phyloP scores from a whole-genome alignment of 2,797 vertebrate species.

The Chrysolophus pictus region DNA sequence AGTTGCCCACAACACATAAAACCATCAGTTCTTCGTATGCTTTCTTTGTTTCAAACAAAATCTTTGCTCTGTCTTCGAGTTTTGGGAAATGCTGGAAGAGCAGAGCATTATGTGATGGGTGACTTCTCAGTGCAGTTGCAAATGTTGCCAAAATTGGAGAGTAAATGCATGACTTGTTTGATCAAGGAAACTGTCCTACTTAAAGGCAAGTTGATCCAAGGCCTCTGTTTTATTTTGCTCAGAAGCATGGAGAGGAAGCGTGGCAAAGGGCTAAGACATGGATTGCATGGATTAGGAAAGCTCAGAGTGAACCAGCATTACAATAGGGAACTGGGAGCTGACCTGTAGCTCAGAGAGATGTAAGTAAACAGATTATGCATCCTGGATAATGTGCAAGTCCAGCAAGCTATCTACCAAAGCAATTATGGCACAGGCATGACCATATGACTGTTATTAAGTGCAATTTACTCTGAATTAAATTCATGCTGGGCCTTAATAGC shows the following conservation, averaged over 20 bases:
- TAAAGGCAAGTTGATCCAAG: not conserved
- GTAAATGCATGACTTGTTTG: not conserved
- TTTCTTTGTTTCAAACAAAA: not conserved
- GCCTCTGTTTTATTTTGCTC: not conserved
- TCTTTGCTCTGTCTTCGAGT: not conserved
- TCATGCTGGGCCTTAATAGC: not conserved
- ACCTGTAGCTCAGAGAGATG: not conserved
- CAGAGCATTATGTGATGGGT: rapidly evolving
- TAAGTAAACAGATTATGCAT: not conserved
- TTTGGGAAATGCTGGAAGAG: not conserved
- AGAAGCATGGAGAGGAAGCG: not conserved
- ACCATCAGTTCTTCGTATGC: not conserved
- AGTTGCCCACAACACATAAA: not conserved
- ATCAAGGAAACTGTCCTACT: not conserved
- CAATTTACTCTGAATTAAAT: not conserved
- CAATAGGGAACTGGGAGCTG: not conserved
- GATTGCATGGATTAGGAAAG: not conserved
- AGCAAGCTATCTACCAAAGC: not conserved
- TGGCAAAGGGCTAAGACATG: not conserved
- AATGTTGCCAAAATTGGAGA: not conserved
- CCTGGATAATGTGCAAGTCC: not conserved
- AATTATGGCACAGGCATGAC: not conserved
- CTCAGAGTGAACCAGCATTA: not conserved
- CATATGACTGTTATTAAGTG: not conserved
- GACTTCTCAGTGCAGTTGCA: not conserved